Conservation (phyloP, 2,113 vertebrate species). For the Dryoscopus gambensis region DNA sequence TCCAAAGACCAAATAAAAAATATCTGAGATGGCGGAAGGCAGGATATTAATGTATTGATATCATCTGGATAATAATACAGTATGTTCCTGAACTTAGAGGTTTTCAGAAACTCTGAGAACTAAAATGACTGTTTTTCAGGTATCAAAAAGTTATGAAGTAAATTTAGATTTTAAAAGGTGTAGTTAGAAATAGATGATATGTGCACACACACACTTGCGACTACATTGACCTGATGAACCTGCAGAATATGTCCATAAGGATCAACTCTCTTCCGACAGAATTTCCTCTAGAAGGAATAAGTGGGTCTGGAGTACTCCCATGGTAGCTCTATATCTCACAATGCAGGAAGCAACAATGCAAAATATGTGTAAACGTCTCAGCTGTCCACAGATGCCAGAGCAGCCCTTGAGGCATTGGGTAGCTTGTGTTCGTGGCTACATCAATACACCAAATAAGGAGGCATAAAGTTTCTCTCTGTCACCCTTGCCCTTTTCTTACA, state of each 20-base stretch:
- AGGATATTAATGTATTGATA: constrained; percentile 64
- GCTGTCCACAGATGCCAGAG: not conserved
- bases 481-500: not conserved
- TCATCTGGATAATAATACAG: constrained; percentile 42
- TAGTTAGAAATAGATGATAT: not conserved
- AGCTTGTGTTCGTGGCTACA: not conserved
- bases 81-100: not conserved
- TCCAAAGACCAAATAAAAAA: constrained; percentile 11
- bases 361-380: not conserved
- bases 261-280: not conserved
- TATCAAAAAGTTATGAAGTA: not conserved
- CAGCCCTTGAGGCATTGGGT: not conserved
- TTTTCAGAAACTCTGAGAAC: constrained; percentile 14
- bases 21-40: constrained; percentile 8
- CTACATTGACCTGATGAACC: not conserved
- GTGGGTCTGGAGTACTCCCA: not conserved
- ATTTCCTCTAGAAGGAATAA: not conserved
- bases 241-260: not conserved
- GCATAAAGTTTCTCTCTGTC: not conserved
- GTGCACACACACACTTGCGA: not conserved
- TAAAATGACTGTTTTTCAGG: not conserved
- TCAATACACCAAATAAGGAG: not conserved
- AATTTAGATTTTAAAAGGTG: not conserved
- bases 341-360: not conserved
- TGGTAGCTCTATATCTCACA: not conserved